A percentile compares a stretch with the other conserved stretches of the same genome.
phyloP scores from a whole-genome alignment of 2,113 vertebrate genomes.

The Callopanchax toddi region DNA sequence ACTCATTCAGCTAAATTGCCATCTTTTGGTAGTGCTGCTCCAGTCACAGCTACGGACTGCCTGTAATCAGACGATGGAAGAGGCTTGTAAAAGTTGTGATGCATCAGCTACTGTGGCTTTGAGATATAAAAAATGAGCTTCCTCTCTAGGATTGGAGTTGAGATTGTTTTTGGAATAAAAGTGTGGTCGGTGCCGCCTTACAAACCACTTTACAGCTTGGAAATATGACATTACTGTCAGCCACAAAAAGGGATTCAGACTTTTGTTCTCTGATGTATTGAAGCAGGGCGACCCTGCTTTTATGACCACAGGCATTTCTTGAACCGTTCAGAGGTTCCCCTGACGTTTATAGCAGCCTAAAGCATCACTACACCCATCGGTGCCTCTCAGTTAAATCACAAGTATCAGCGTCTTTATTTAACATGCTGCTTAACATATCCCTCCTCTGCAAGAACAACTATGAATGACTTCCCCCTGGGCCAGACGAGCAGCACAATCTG shows the following conservation, averaged over 20 bases:
- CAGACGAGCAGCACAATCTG: conserved; percentile 3
- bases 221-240: conserved; percentile 21
- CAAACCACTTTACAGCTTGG: conserved; percentile 12
- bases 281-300: neutral
- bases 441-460: conserved; percentile 4
- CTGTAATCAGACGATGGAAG: conserved; percentile 20
- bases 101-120: conserved; percentile 22
- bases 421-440: neutral
- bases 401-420: conserved; percentile 4
- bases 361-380: conserved; percentile 9
- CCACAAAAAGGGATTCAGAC: conserved; percentile 33
- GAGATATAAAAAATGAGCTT: conserved; percentile 35
- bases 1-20: conserved; percentile 14
- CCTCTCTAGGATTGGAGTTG: conserved; percentile 27
- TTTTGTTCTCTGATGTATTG: conserved; percentile 5
- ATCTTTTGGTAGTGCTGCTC: conserved; percentile 15
- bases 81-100: conserved; percentile 43
- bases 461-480: neutral
- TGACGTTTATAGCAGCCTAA: neutral
- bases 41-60: conserved; percentile 37
- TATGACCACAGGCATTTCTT: neutral
- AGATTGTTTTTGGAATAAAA: conserved; percentile 34
- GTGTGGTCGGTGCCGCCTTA: conserved; percentile 35
- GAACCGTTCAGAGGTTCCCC: conserved; percentile 2
- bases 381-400: neutral